These are phyloP conservation scores for Lasioglossum figueresi DNA, from an alignment of 2,888 invertebrate species.

Conservation along the genomic window DNA sequence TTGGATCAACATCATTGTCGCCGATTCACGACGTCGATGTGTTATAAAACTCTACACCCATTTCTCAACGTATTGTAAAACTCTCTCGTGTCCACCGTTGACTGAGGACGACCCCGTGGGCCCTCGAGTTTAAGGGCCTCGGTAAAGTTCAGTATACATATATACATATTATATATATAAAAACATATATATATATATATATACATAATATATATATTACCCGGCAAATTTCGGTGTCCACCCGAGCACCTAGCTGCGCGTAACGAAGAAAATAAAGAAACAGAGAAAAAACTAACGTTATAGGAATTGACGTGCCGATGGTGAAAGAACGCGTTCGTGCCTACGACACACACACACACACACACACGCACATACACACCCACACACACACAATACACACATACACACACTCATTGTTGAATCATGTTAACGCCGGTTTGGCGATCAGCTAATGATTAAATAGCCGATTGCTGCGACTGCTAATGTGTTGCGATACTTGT, in stretches of 20 bases:
- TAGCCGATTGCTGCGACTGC: slow-evolving; percentile 3
- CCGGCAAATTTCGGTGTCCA: slow-evolving; percentile 34
- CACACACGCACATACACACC: neutral
- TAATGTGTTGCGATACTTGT: neutral
- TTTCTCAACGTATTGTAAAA: slow-evolving; percentile 40
- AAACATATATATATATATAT: slow-evolving; percentile 1
- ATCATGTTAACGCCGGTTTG: slow-evolving; percentile 52
- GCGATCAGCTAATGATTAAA: slow-evolving; percentile 41
- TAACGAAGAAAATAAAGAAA: slow-evolving; percentile 14
- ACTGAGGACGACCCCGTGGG: slow-evolving; percentile 51
- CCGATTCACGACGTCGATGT: slow-evolving; percentile 39
- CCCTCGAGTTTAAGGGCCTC: slow-evolving; percentile 20
- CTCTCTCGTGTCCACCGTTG: slow-evolving; percentile 53
- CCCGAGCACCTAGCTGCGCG: slow-evolving; percentile 24
- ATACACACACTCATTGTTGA: slow-evolving; percentile 13
- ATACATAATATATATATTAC: slow-evolving; percentile 8
- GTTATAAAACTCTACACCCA: slow-evolving; percentile 22
- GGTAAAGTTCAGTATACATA: slow-evolving; percentile 39
- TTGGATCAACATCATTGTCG: slow-evolving; percentile 42
- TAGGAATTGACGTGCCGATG: slow-evolving; percentile 72
- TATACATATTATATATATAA: slow-evolving; percentile 9
- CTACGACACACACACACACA: slow-evolving; percentile 57
- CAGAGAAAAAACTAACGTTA: slow-evolving; percentile 30
- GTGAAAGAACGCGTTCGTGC: slow-evolving; percentile 70
- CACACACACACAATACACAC: neutral